Evolutionary conservation across 2,888 invertebrate species (phyloP), one percentile per base, ranked within the genome.

Genomic region (Sphaerophoria rueppellii): DNA sequence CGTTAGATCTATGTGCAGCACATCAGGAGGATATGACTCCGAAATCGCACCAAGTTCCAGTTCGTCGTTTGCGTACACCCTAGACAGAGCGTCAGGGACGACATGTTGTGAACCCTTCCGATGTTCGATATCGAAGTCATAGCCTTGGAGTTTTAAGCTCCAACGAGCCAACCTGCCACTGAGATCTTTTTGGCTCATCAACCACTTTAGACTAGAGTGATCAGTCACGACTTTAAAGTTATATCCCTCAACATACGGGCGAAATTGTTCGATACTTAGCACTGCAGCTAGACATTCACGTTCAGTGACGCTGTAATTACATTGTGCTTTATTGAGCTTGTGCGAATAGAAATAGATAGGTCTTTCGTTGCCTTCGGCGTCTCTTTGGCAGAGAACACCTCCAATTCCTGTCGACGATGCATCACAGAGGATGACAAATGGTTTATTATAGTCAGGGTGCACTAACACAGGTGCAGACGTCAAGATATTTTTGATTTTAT

Each of bases 161-260:
- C 12, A n/a, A 0, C 5, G n/a, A 12, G 6, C 40, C 4, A 40
- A 40, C 24, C 24, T 24, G 1, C 24, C 24, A 2, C 24, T 24
- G 24, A 24, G 24, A 2, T 24, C 24, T 2, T 24, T 24, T 24
- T 24, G 24, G 2, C 24, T 24, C 24, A 24, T 24, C 24, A 24
- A 24, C 24, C 24, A 24, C 24, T 24, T 24, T 2, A 24, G 24
- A 24, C 24, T 24, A 46, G 46, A 11, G 14, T 50, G 50, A 14
- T 50, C 50, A 0, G 50, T 50, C 6, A 50, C 50, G 4, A 50
- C 50, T 14, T 14, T 14, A 32, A 81, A 81, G 0, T 57, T 54
- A 54, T 76, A 69, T 5, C 71, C n/a, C 43, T 86, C 82, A 6
- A 76, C 71, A 35, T 87, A 78, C 0, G 67, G 61, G 5, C 78